phyloP scores from a whole-genome alignment of 1,140 invertebrate genomes.

The Leptinotarsa undecemlineata region DNA sequence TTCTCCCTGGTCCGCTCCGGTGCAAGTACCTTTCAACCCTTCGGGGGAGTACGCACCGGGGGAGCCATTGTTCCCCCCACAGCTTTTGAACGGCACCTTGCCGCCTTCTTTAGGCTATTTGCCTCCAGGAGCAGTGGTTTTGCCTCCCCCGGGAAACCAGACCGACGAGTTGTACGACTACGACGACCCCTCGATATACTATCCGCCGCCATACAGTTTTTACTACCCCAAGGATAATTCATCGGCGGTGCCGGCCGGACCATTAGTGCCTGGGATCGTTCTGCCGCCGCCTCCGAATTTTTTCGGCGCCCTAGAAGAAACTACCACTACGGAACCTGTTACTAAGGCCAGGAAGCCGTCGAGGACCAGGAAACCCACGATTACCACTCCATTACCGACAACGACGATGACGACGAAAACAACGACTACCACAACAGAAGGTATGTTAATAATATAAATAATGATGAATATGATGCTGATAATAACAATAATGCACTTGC shows the following conservation, averaged over 20 bases:
- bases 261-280: constrained; percentile 83
- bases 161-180: constrained; percentile 75
- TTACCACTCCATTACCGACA: constrained; percentile 54
- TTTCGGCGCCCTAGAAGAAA: constrained; percentile 66
- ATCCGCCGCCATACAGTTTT: constrained; percentile 87
- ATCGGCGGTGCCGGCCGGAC: constrained; percentile 77
- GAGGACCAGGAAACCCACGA: constrained; percentile 28
- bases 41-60: constrained; percentile 55
- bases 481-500: too few species aligned
- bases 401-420: constrained; percentile 47
- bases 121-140: constrained; percentile 70
- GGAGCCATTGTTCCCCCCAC: constrained; percentile 59
- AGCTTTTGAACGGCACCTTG: constrained; percentile 55
- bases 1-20: constrained; percentile 64
- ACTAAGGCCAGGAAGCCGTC: constrained; percentile 28
- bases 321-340: constrained; percentile 34
- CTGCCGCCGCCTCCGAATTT: constrained; percentile 85
- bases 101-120: constrained; percentile 58
- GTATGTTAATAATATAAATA: too few species aligned
- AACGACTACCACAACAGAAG: constrained; percentile 11
- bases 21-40: constrained; percentile 64
- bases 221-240: constrained; percentile 78
- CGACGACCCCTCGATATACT: constrained; percentile 86
- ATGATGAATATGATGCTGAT: too few species aligned
- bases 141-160: constrained; percentile 69